Evolutionary conservation across 2,113 vertebrate genomes (phyloP), one percentile per base, ranked within the genome.

Genomic region (Ursus arctos): DNA sequence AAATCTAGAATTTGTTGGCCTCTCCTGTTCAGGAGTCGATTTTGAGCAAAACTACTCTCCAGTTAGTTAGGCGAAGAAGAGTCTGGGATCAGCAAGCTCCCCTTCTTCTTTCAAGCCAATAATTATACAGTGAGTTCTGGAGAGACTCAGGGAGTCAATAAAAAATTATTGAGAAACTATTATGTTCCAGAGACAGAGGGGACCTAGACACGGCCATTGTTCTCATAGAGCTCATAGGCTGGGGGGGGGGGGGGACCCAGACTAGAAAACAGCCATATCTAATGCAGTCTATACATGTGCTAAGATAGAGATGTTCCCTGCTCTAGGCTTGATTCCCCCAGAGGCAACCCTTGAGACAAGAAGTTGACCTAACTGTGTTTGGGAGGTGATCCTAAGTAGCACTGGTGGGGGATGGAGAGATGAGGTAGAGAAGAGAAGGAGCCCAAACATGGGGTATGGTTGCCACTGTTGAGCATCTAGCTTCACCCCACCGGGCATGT

Each of bases 391-490:
- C 28, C 14, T 10, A 2, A 13, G 14, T n/a, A 19, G 2, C 19
- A 5, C 40, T 9, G 2, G 36, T 13, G 14, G 1, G 4, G 6
- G 40, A 31, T 11, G 5, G 51, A 15, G 51, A 13, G 59, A 49
- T 8, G 47, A 31, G 47, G 40, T 0, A 5, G 7, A 53, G 57
- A n/a, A 26, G 43, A 12, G 10, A 24, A 93, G n/a, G 36, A 24
- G 7, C 10, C 15, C 19, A 2, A 8, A 7, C 13, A 5, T 3
- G 6, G 8, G 0, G 0, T 9, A 0, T 4, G 6, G 31, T 15
- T 15, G 24, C n/a, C 33, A 14, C 36, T 4, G 31, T 13, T 40
- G 76, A 12, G 36, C 33, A 16, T 51, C 12, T 40, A 77, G 22
- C 19, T 36, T 55, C 55, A 28, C 6, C 55, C 55, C 49, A 2